Conservation (phyloP, 1,140 invertebrate genomes). For the Aplysia californica region DNA sequence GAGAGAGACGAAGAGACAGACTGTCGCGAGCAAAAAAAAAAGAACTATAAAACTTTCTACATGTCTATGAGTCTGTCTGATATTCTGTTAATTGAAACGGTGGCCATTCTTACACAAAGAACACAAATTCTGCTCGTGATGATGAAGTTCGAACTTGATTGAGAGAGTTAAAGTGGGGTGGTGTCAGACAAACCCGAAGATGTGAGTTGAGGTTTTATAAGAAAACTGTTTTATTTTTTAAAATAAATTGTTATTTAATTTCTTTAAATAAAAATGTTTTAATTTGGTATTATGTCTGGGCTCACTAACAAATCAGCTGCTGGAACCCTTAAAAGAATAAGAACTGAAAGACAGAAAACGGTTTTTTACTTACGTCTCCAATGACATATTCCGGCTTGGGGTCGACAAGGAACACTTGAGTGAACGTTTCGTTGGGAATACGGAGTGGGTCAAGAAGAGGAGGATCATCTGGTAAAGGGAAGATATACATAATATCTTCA, state of each 20-base stretch:
- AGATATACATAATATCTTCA: background rate
- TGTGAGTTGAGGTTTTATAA: background rate
- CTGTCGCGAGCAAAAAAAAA: too few relatives aligned
- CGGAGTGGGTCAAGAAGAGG: background rate
- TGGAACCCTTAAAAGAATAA: too few relatives aligned
- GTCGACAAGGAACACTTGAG: background rate
- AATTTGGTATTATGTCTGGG: background rate
- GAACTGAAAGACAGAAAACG: too few relatives aligned
- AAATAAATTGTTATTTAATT: background rate
- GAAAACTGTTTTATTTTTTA: background rate
- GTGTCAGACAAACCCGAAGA: background rate
- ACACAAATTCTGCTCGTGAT: background rate
- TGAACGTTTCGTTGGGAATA: background rate
- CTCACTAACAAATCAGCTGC: too few relatives aligned
- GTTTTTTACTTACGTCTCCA: conserved; percentile 1
- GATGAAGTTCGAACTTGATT: too few relatives aligned
- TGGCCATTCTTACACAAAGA: too few relatives aligned
- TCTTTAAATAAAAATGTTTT: background rate
- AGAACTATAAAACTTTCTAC: too few relatives aligned
- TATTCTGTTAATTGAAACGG: too few relatives aligned
- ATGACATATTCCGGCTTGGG: background rate
- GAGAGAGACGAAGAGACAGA: too few relatives aligned
- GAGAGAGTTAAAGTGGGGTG: background rate
- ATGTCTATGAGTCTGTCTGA: too few relatives aligned
- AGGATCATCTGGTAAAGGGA: background rate